phyloP scores from a whole-genome alignment of 2,888 invertebrate species.

The Ametastegia equiseti region DNA sequence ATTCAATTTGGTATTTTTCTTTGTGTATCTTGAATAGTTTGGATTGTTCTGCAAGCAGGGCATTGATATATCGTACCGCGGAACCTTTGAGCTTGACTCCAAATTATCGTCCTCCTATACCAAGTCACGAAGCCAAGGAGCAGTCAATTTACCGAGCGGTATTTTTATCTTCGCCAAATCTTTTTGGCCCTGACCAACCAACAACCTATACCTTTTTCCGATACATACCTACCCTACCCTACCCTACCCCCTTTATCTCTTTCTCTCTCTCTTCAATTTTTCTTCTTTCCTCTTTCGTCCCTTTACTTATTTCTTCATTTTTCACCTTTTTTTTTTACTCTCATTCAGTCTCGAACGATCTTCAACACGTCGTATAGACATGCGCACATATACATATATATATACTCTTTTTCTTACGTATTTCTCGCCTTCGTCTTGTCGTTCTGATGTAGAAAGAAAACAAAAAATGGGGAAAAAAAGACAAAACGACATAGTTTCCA shows the following conservation, averaged over 20 bases:
- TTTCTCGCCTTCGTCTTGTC: background rate
- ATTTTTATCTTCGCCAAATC: conserved; percentile 54
- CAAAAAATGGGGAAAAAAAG: background rate
- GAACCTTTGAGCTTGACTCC: conserved; percentile 72
- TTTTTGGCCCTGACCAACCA: conserved; percentile 55
- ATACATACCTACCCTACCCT: conserved; percentile 59
- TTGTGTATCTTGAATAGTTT: conserved; percentile 76
- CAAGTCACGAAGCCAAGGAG: conserved; percentile 58
- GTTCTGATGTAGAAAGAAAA: background rate
- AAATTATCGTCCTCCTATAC: conserved; percentile 74
- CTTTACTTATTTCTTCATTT: conserved; percentile 26
- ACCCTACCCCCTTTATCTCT: conserved; percentile 52
- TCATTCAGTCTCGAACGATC: background rate
- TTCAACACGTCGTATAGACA: background rate
- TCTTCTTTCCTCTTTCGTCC: conserved; percentile 38
- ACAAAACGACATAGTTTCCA: background rate
- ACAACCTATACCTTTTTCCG: conserved; percentile 19
- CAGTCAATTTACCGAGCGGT: conserved; percentile 73
- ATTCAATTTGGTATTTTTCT: conserved; percentile 77
- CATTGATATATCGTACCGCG: conserved; percentile 76
- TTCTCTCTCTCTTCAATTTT: conserved; percentile 46
- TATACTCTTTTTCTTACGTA: background rate
- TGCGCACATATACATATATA: background rate
- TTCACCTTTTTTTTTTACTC: background rate
- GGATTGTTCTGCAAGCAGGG: conserved; percentile 75